Base-by-base conservation (phyloP, 1,140 invertebrate species). In the Cotesia chilonis region DNA sequence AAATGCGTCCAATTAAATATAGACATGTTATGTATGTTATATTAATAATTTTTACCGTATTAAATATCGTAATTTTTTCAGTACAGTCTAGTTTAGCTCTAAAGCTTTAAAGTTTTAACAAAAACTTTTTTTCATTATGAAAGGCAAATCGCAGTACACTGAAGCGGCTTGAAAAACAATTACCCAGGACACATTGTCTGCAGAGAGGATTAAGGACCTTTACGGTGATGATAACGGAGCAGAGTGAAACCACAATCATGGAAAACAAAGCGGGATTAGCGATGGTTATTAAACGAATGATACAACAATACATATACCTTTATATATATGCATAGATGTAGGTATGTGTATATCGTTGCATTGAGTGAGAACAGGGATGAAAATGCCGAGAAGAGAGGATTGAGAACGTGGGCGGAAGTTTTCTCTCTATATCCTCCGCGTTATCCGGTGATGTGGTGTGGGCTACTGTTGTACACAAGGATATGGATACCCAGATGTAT, bases 241-340 rank as follows among this genome's bases (percentile, higher is more conserved):
- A 47, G 70, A 73, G 72, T 75, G 71, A 75, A 75, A 73, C 75
- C 69, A 76, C 68, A 76, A 75, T 80, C 72, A 75, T 65, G 76
- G 54, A 72, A 74, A 77, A 76, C 76, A 78, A 78, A 80, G 74
- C 72, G 66, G 77, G 77, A 77, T 78, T 78, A 73, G 69, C 70
- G 47, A 59, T 76, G 76, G 76, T 80, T 80, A 80, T 78, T 78
- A 78, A 80, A 76, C 73, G 73, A 78, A 77, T 76, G 79, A 77
- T 77, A 76, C 77, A 72, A 71, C 70, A 61, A 65, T 41, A 52
- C 57, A 69, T 47, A 38, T 52, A 64, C 20, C 35, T 10, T 10
- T 17, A 68, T n/a, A 54, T 37, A 55, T n/a, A 63, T 65, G 20
- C 7, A 17, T 36, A 20, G n/a, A 47, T 28, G 28, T 28, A 28